phyloP scores from a whole-genome alignment of 2,113 vertebrate genomes.

The Parus major region DNA sequence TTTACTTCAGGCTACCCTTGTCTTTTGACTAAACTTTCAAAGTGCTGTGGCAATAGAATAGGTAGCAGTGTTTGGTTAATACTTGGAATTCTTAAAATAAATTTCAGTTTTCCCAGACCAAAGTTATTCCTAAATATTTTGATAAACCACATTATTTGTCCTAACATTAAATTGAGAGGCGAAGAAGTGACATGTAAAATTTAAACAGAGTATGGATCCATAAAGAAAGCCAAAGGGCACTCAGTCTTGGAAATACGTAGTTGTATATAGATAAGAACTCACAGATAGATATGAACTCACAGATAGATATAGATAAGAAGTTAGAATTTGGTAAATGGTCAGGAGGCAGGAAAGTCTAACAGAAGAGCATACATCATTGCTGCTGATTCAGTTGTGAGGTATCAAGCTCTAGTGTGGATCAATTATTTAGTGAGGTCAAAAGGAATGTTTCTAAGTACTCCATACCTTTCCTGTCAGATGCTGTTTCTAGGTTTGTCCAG shows the following conservation, averaged over 20 bases:
- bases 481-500: background rate
- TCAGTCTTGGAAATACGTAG: background rate
- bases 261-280: background rate
- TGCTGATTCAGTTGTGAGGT: background rate
- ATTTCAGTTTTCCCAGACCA: background rate
- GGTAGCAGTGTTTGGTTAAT: background rate
- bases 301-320: too few relatives aligned
- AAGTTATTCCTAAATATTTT: background rate
- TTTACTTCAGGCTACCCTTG: background rate
- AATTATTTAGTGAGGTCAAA: background rate
- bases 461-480: background rate
- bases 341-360: background rate
- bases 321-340: background rate
- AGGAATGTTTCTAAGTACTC: background rate
- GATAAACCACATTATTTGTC: background rate
- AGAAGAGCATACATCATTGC: background rate
- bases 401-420: background rate
- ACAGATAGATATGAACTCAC: background rate
- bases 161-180: background rate
- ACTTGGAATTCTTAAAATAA: background rate
- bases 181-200: background rate
- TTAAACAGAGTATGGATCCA: background rate
- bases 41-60: background rate
- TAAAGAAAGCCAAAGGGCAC: background rate
- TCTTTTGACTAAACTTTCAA: background rate